phyloP scores from a whole-genome alignment of 2,113 vertebrate genomes.

The Grantiella picta region DNA sequence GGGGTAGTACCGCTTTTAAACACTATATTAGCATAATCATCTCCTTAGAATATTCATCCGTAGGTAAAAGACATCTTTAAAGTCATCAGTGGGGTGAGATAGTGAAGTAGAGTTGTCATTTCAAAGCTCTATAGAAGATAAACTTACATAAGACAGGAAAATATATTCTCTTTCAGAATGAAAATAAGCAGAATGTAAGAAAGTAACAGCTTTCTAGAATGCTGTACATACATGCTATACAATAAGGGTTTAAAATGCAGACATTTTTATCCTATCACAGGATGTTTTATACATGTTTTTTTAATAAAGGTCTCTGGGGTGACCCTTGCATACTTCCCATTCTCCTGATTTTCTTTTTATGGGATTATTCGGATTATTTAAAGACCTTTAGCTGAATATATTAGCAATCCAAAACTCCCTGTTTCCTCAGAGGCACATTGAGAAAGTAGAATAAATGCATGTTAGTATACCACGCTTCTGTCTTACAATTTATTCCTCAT shows the following conservation, averaged over 20 bases:
- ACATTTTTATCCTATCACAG: background rate
- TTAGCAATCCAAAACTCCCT: background rate
- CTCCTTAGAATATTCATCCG: background rate
- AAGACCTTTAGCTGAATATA: background rate
- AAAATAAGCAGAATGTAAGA: background rate
- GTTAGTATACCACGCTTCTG: background rate
- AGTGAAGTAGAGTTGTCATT: rapidly evolving
- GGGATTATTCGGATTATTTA: background rate
- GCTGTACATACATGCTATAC: too few species aligned
- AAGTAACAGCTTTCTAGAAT: background rate
- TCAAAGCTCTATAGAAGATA: background rate
- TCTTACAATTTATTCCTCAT: background rate
- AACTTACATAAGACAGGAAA: background rate
- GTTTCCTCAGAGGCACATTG: background rate
- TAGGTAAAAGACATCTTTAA: background rate
- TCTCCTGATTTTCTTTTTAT: background rate
- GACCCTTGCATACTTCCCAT: background rate
- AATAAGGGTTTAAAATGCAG: background rate
- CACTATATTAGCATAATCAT: rapidly evolving
- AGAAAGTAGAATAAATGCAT: background rate
- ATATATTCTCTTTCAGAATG: background rate
- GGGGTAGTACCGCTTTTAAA: background rate
- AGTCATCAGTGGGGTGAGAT: rapidly evolving
- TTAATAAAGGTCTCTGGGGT: background rate
- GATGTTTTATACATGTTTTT: background rate